Conservation (phyloP, 2,797 vertebrate genomes). For the Naso thynnoides region DNA sequence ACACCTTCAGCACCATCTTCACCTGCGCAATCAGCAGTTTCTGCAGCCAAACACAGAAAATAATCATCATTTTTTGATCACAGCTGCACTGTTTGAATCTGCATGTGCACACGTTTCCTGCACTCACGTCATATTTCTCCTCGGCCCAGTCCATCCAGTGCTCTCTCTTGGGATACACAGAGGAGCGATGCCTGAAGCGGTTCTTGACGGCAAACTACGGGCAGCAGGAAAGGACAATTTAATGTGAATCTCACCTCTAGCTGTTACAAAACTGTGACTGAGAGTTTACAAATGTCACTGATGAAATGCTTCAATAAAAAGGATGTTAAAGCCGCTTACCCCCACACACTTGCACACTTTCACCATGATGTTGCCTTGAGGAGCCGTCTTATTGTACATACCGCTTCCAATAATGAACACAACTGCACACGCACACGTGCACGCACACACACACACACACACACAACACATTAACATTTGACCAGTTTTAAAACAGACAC, state of each 20-base stretch:
- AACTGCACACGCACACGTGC: slow-evolving; percentile 80
- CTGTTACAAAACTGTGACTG: no score
- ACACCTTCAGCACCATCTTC: slow-evolving; percentile 94
- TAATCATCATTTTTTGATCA: neutral
- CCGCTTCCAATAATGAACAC: slow-evolving; percentile 89
- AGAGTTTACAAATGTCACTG: neutral
- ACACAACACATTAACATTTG: slow-evolving; percentile 4
- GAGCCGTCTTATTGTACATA: slow-evolving; percentile 91
- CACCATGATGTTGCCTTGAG: slow-evolving; percentile 92
- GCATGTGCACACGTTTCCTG: neutral
- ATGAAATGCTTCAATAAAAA: neutral
- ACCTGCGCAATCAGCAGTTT: slow-evolving; percentile 91
- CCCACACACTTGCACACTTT: slow-evolving; percentile 88
- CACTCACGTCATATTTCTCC: slow-evolving; percentile 92
- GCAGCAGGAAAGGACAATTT: neutral
- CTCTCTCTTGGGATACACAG: slow-evolving; percentile 83
- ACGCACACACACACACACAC: slow-evolving; percentile 35
- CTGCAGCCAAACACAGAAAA: slow-evolving; percentile 72
- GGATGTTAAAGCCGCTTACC: slow-evolving; percentile 85
- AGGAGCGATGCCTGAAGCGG: slow-evolving; percentile 86
- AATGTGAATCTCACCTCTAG: no score
- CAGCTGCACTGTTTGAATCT: neutral
- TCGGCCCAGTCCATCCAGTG: slow-evolving; percentile 98
- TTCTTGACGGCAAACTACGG: slow-evolving; percentile 91
- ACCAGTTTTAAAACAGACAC: neutral